A percentile compares a stretch with the other conserved stretches of the same genome.
These are phyloP conservation scores for Hyposoter dolosus DNA, from an alignment of 2,888 invertebrate genomes.

Conservation along the genomic window DNA sequence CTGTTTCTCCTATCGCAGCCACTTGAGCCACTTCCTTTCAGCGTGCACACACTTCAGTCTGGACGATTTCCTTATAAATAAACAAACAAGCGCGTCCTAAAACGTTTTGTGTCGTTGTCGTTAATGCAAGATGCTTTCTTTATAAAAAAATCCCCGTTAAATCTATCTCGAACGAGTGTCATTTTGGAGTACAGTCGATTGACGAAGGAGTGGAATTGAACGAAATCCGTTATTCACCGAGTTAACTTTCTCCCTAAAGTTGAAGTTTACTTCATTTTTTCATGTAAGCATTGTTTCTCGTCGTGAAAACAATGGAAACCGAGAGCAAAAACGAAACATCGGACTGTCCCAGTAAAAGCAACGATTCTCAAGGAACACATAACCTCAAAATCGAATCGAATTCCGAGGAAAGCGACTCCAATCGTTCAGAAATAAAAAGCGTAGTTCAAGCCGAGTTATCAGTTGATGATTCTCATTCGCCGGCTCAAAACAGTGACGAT, in stretches of 20 bases:
- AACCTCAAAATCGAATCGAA: constrained; percentile 10
- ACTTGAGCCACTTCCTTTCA: not conserved
- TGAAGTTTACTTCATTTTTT: not conserved
- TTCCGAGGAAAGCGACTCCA: not conserved
- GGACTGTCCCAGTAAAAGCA: not conserved
- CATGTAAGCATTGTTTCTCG: not conserved
- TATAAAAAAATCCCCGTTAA: not conserved
- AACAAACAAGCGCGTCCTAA: constrained; percentile 1
- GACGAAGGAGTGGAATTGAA: not conserved
- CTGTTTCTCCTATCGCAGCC: not conserved
- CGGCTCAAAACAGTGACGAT: not conserved
- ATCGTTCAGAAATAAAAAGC: not conserved
- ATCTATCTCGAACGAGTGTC: no score
- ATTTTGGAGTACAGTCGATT: no score
- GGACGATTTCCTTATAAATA: not conserved
- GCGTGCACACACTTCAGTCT: not conserved
- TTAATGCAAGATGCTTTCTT: not conserved
- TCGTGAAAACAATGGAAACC: constrained; percentile 20
- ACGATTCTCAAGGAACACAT: not conserved
- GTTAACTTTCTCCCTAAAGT: not conserved
- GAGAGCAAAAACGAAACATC: constrained; percentile 14
- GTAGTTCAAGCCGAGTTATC: not conserved
- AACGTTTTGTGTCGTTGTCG: constrained; percentile 10
- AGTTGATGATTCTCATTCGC: not conserved
- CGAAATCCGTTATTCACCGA: not conserved